Evolutionary conservation across 1,140 invertebrate species (phyloP), one percentile per base, ranked within the genome.

Genomic region (Coelopa frigida): DNA sequence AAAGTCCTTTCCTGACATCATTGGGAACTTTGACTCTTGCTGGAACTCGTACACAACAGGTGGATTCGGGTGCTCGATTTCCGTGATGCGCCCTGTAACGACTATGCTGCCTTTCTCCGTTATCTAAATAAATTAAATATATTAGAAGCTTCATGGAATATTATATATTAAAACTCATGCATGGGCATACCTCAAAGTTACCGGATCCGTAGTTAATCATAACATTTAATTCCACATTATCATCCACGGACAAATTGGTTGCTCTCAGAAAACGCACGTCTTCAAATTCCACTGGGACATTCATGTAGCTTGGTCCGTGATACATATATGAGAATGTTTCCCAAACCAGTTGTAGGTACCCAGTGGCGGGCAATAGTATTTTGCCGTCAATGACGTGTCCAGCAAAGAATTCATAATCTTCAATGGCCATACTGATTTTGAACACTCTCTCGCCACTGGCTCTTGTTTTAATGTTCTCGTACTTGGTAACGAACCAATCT

Each of bases 361-460:
- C 90, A 8, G 92, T 94, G 0, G 91, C 92, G 3, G 94, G 94
- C 49, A 89, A 85, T 0, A 96, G 61, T 51, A 88, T 85, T 55
- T 91, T 80, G 65, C 84, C 84, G 70, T 97, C 91, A 54, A 97
- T 87, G 4, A 85, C 76, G 68, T 98, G 93, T 3, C 89, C 92
- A 20, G 72, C 68, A 68, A 90, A 80, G 61, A 80, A 96, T 36
- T 83, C 77, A 59, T 81, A 83, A 48, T 84, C 80, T 33, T 82
- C 79, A 52, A 86, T 79, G 5, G 67, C 70, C 1, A 87, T 66
- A 22, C 79, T 76, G 44, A 85, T 71, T 15, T 73, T 63, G 10
- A 84, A 72, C 1, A 70, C 66, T 41, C 81, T 70, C 53, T 86
- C 82, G 2, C 82, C 80, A 56, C 58, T 60, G 0, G 57, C 49